Percentiles rank a stretch among this genome's conserved stretches.
phyloP scores from a whole-genome alignment of 2,888 invertebrate genomes.

The Ormyrus rosae region DNA sequence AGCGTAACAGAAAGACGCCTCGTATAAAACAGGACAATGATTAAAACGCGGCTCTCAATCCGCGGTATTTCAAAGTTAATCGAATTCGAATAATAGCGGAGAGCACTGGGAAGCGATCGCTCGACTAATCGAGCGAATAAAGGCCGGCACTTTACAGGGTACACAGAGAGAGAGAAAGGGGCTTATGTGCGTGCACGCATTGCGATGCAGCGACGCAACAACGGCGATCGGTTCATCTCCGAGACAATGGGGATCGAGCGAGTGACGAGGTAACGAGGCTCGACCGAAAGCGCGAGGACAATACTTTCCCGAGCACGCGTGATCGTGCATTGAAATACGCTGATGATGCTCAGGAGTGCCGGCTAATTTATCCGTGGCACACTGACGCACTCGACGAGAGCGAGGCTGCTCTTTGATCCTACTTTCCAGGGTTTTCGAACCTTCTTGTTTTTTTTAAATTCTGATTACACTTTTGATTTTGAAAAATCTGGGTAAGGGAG shows the following conservation, averaged over 20 bases:
- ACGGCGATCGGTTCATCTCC: slow-evolving; percentile 4
- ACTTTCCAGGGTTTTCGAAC: too few relatives aligned
- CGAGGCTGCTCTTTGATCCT: not conserved
- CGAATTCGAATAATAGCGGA: slow-evolving; percentile 15
- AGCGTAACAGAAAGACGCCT: too few relatives aligned
- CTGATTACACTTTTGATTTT: too few relatives aligned
- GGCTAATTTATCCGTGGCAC: not conserved
- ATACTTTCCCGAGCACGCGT: slow-evolving; percentile 19
- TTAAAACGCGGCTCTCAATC: too few relatives aligned
- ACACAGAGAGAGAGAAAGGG: not conserved
- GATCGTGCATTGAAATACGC: slow-evolving; percentile 30
- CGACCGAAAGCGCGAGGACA: not conserved
- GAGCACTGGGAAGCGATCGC: not conserved
- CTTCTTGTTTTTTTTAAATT: too few relatives aligned
- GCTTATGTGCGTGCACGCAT: too few relatives aligned
- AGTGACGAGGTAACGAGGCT: slow-evolving; percentile 26
- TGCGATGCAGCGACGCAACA: not conserved
- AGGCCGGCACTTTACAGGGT: slow-evolving; percentile 18
- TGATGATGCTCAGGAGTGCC: not conserved
- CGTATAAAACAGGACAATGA: too few relatives aligned
- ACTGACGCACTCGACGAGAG: not conserved
- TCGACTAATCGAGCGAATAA: slow-evolving; percentile 35
- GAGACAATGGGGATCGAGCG: slow-evolving; percentile 21
- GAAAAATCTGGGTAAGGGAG: too few relatives aligned
- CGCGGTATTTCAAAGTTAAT: not conserved